A percentile compares a stretch with the other conserved stretches of the same genome.
phyloP scores from a whole-genome alignment of 1,140 invertebrate genomes.

The Brachionus plicatilis region DNA sequence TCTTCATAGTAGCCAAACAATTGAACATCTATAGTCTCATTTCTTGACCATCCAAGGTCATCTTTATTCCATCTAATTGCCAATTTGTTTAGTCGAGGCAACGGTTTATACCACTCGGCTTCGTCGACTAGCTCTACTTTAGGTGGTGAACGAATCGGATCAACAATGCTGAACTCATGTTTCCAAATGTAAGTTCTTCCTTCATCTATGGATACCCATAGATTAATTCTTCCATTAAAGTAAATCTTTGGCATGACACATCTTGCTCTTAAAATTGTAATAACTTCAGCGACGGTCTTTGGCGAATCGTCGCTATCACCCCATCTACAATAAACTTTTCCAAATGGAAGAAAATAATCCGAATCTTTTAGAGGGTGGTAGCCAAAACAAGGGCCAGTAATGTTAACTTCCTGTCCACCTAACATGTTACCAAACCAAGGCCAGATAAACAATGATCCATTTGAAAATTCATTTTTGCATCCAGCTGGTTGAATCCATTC shows the following conservation, averaged over 20 bases:
- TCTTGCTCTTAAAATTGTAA: constrained; percentile 26
- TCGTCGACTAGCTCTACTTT: constrained; percentile 11
- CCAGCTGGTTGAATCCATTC: constrained; percentile 85
- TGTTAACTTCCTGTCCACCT: constrained; percentile 85
- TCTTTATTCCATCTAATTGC: constrained; percentile 39
- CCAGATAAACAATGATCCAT: constrained; percentile 70
- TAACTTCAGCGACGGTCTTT: constrained; percentile 17
- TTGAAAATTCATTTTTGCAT: constrained; percentile 60
- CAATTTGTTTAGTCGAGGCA: background rate
- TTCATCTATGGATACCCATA: constrained; percentile 32
- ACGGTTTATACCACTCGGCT: constrained; percentile 26
- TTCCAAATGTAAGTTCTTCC: constrained; percentile 39
- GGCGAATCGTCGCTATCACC: constrained; percentile 16
- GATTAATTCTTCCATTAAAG: constrained; percentile 34
- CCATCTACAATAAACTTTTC: constrained; percentile 38
- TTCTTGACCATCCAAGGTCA: constrained; percentile 30
- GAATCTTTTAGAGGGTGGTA: constrained; percentile 17
- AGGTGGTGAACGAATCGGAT: constrained; percentile 1
- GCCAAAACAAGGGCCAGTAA: constrained; percentile 81
- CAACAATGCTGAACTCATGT: constrained; percentile 25
- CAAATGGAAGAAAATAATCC: constrained; percentile 30
- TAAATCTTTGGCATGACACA: constrained; percentile 35
- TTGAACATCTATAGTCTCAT: constrained; percentile 37
- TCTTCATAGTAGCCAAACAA: constrained; percentile 40
- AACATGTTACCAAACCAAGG: constrained; percentile 91